Evolutionary conservation across 2,797 vertebrate genomes (phyloP).

Genomic region (Percopsis omiscomaycus): DNA sequence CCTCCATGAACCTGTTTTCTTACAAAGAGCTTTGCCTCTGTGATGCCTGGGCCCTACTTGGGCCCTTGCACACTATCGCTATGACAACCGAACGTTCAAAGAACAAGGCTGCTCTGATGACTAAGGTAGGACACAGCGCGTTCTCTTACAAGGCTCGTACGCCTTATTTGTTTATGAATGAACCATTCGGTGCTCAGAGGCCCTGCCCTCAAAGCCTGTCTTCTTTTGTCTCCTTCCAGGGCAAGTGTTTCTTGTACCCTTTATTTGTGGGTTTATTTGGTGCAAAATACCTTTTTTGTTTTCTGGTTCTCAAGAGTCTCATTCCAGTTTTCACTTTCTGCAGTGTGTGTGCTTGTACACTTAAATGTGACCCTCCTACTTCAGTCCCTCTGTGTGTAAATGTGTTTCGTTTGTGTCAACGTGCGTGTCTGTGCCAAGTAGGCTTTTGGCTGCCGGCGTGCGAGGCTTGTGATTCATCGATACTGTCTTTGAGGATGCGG

Average conservation of each 20-base stretch:
- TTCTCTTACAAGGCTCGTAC: not conserved
- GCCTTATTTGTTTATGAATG: conserved; percentile 8
- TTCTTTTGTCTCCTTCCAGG: too few relatives aligned
- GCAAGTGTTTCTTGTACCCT: not conserved
- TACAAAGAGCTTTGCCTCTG: not conserved
- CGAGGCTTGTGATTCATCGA: not conserved
- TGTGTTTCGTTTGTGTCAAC: too few relatives aligned
- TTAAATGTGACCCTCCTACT: too few relatives aligned
- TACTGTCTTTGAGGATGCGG: not conserved
- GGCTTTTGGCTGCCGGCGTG: too few relatives aligned
- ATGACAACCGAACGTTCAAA: not conserved
- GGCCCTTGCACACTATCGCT: conserved; percentile 3
- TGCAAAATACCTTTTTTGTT: conserved; percentile 17
- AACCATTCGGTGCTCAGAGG: not conserved
- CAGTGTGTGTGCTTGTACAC: not conserved
- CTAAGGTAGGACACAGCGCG: conserved; percentile 60
- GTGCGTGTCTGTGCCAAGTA: too few relatives aligned
- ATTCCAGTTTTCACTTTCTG: not conserved
- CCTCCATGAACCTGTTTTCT: not conserved
- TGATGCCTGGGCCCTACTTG: conserved; percentile 14
- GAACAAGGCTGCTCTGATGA: conserved; percentile 35
- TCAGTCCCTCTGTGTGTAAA: too few relatives aligned
- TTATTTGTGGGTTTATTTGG: conserved; percentile 3
- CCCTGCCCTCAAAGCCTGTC: not conserved
- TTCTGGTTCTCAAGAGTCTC: not conserved